Evolutionary conservation across 1,140 invertebrate genomes (phyloP), one percentile per base, ranked within the genome.

Genomic region (Brevipalpus yothersi): DNA sequence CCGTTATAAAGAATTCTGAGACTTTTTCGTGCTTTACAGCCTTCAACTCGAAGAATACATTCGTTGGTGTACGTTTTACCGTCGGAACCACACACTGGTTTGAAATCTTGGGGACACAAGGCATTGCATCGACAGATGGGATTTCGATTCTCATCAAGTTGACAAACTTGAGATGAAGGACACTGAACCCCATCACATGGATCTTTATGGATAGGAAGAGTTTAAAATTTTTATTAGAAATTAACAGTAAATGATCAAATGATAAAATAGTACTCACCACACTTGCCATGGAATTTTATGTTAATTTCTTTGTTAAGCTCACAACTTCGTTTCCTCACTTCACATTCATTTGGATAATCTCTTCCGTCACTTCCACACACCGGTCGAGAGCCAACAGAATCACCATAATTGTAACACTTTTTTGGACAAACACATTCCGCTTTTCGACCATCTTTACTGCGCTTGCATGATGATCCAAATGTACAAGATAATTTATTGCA

Each of bases 211-310:
- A 45, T 9, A 15, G n/a, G 3, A 51, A 51, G 13, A 41, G 41
- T n/a, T 13, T 45, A n/a, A 41, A 49, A n/a, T n/a, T n/a, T n/a
- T 51, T 2, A 11, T 17, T 54, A 7, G 7, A 47, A 47, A 47
- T 47, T 31, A 31, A 13, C n/a, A 10, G 39, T 15, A 41, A 39
- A 39, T 40, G 23, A 11, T 41, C 15, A 4, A 42, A 42, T 51
- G 49, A n/a, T 40, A 57, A 42, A 41, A 7, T 10, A 40, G 42
- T 63, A 79, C 82, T 80, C 71, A 92, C 87, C 86, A 72, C 88
- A 92, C 75, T 84, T 85, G 51, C 88, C 88, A 60, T 77, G 77
- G 71, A 84, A 90, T 68, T 84, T 86, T 66, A 88, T 78, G n/a
- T 78, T 80, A 66, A 92, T 83, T 69, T 85, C 84, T 56, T 74